Conservation (phyloP, 1,140 invertebrate species). For the Vanessa tameamea region DNA sequence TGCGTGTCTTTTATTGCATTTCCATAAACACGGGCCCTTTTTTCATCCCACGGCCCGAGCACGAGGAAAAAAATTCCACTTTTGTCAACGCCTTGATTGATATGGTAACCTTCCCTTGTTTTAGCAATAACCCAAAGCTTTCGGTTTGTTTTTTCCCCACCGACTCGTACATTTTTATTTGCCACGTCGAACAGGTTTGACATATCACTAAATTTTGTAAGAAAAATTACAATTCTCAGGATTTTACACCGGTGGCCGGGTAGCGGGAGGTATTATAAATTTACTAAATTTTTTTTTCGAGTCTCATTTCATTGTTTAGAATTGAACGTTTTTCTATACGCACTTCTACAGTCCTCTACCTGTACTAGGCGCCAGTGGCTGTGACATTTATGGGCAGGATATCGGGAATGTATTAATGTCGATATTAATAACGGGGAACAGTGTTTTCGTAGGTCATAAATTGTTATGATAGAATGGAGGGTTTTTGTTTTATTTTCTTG, state of each 20-base stretch:
- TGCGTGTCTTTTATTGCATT: constrained; percentile 72
- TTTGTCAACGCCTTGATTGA: constrained; percentile 81
- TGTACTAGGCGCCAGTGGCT: constrained; percentile 76
- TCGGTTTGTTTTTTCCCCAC: constrained; percentile 64
- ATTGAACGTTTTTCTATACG: constrained; percentile 66
- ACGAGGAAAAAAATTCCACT: constrained; percentile 68
- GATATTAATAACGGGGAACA: constrained; percentile 76
- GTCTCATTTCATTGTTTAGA: constrained; percentile 63
- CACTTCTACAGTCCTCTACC: constrained; percentile 68
- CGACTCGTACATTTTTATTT: constrained; percentile 77
- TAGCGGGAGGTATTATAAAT: constrained; percentile 75
- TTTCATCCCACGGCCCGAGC: constrained; percentile 66
- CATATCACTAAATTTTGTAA: constrained; percentile 80
- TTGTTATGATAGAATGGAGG: constrained; percentile 56
- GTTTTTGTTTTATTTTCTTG: constrained; percentile 56
- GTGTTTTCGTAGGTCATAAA: constrained; percentile 65
- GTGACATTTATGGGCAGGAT: constrained; percentile 76
- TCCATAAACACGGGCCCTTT: constrained; percentile 78
- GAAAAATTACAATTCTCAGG: constrained; percentile 75
- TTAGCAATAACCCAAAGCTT: constrained; percentile 77
- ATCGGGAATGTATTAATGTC: constrained; percentile 77
- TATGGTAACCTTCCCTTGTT: constrained; percentile 79
- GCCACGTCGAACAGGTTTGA: constrained; percentile 76
- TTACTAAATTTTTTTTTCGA: constrained; percentile 62
- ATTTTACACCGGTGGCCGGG: constrained; percentile 72